phyloP scores from a whole-genome alignment of 1,140 invertebrate species.

The Parasteatoda tepidariorum region DNA sequence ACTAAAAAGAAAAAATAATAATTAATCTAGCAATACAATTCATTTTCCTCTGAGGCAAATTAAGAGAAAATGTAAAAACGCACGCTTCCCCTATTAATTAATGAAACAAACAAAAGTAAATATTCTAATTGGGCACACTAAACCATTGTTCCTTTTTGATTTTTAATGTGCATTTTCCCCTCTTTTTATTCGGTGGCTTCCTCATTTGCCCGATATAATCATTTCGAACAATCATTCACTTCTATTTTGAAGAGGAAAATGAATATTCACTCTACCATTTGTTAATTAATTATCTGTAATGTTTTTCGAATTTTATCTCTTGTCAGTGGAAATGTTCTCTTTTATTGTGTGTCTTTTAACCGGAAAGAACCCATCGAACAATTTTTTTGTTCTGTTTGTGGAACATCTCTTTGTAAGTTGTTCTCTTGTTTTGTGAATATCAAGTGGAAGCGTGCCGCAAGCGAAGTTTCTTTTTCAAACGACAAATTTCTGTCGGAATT shows the following conservation, averaged over 20 bases:
- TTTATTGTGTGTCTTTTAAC: no score
- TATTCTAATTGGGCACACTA: not conserved
- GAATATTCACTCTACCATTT: slow-evolving; percentile 11
- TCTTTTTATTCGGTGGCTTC: not conserved
- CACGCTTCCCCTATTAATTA: slow-evolving; percentile 1
- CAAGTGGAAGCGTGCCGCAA: no score
- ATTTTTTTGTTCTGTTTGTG: not conserved
- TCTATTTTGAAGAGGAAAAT: no score
- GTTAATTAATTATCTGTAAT: slow-evolving; percentile 42
- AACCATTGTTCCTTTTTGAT: not conserved
- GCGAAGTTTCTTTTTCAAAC: no score
- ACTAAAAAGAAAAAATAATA: no score
- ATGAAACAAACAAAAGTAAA: slow-evolving; percentile 18
- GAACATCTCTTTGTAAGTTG: no score
- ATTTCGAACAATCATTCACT: not conserved
- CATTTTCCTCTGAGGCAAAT: not conserved
- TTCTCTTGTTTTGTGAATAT: no score
- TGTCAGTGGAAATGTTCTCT: not conserved
- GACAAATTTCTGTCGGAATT: no score
- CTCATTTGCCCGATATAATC: not conserved
- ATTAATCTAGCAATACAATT: not conserved
- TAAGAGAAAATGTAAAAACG: not conserved
- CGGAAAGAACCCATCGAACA: no score
- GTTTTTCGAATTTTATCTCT: not conserved
- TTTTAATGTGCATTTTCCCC: not conserved